These are phyloP conservation scores for Hipposideros larvatus DNA, from an alignment of 2,797 vertebrate species.

Conservation along the genomic window DNA sequence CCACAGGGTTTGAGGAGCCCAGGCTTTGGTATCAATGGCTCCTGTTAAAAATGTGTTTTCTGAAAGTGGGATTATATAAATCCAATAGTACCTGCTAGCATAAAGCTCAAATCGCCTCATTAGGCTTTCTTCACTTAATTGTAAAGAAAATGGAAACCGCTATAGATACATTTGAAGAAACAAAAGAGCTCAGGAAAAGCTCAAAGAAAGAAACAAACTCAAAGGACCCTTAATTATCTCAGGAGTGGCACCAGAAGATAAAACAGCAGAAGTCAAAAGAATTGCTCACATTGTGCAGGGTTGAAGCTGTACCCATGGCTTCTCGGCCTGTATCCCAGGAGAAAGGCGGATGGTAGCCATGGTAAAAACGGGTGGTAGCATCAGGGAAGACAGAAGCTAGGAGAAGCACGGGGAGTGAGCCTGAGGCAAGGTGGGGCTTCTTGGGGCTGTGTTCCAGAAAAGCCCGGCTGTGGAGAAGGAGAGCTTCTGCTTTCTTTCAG, in stretches of 20 bases:
- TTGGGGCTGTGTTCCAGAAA: not conserved
- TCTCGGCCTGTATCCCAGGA: not conserved
- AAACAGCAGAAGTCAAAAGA: not conserved
- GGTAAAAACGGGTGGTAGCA: not conserved
- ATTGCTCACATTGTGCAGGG: rapidly evolving
- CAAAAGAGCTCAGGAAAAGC: not conserved
- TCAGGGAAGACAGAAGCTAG: not conserved
- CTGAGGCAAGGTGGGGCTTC: not conserved
- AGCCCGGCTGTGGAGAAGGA: not conserved
- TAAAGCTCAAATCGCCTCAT: not conserved
- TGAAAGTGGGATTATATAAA: not conserved
- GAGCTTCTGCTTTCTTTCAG: not conserved
- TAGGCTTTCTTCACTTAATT: not conserved
- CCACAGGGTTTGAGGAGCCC: not conserved
- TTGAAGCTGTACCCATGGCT: rapidly evolving
- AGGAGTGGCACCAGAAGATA: not conserved
- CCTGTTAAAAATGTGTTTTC: not conserved
- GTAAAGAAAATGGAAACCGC: not conserved
- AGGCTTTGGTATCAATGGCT: not conserved
- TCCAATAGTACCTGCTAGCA: not conserved
- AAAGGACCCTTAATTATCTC: not conserved
- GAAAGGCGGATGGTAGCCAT: rapidly evolving
- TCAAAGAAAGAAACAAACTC: not conserved
- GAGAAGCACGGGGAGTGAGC: not conserved
- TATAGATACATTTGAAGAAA: not conserved